Evolutionary conservation across 1,140 invertebrate genomes (phyloP).

Genomic region (Phortica variegata): DNA sequence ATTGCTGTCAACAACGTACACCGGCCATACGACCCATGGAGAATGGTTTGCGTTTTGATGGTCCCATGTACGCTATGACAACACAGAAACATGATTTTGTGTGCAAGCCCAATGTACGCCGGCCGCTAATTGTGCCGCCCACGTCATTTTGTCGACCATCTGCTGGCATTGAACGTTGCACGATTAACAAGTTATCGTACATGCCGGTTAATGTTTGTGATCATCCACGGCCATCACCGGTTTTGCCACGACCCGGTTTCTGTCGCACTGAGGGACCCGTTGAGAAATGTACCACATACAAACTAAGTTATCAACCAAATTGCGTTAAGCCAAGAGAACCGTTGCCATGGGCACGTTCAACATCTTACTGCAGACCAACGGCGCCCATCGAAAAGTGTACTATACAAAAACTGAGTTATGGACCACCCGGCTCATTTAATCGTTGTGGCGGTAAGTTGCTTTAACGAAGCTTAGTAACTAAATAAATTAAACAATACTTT

Average conservation of each 20-base stretch:
- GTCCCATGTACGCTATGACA: slow-evolving; percentile 70
- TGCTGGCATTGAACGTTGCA: slow-evolving; percentile 60
- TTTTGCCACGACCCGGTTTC: slow-evolving; percentile 35
- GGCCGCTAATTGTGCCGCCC: slow-evolving; percentile 60
- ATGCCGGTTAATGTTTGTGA: slow-evolving; percentile 58
- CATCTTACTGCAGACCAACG: slow-evolving; percentile 57
- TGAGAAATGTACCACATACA: slow-evolving; percentile 60
- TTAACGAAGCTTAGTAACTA: neutral
- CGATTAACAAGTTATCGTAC: slow-evolving; percentile 61
- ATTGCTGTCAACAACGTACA: slow-evolving; percentile 56
- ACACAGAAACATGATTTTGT: slow-evolving; percentile 73
- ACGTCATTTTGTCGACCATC: slow-evolving; percentile 60
- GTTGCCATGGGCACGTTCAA: slow-evolving; percentile 58
- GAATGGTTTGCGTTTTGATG: slow-evolving; percentile 58
- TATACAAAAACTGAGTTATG: slow-evolving; percentile 64
- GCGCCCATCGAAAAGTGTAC: slow-evolving; percentile 58
- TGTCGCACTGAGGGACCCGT: slow-evolving; percentile 50
- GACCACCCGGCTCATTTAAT: slow-evolving; percentile 56
- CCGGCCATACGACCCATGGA: slow-evolving; percentile 49
- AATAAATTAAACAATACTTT: neutral
- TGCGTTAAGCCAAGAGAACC: slow-evolving; percentile 58
- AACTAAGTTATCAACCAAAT: slow-evolving; percentile 62
- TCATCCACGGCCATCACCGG: slow-evolving; percentile 26
- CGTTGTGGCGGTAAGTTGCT: slow-evolving; percentile 46
- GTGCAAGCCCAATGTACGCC: slow-evolving; percentile 62